These are phyloP conservation scores for Heliconius nattereri DNA, from an alignment of 1,140 invertebrate genomes.

Conservation along the genomic window DNA sequence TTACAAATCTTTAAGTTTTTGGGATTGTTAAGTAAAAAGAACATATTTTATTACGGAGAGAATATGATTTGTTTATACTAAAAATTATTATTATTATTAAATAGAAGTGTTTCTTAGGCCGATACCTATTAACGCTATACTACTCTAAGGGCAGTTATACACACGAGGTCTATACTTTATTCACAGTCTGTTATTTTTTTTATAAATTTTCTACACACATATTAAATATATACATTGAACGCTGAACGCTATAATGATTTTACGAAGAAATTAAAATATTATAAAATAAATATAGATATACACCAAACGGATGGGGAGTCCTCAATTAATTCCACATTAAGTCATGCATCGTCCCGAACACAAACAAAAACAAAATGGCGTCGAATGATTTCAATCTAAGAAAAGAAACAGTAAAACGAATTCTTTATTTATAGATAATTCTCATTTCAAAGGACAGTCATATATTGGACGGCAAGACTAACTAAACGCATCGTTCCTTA, in stretches of 20 bases:
- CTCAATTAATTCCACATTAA: background rate
- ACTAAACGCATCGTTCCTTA: conserved; percentile 15
- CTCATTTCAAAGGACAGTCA: conserved; percentile 30
- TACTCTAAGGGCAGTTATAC: conserved; percentile 42
- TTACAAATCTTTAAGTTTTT: conserved; percentile 1
- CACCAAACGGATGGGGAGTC: background rate
- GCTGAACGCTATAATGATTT: background rate
- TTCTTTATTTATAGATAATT: background rate
- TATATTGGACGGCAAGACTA: conserved; percentile 35
- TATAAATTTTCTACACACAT: conserved; percentile 20
- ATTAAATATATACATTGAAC: background rate
- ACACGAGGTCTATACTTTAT: conserved; percentile 42
- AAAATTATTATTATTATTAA: background rate
- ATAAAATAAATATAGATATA: background rate
- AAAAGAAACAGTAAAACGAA: background rate
- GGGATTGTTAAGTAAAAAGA: background rate
- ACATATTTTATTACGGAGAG: background rate
- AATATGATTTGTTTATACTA: background rate
- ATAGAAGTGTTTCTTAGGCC: conserved; percentile 40
- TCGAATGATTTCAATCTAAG: background rate
- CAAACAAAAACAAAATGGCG: background rate
- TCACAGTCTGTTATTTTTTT: conserved; percentile 38
- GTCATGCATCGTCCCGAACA: background rate
- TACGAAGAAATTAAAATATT: background rate
- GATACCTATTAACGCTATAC: conserved; percentile 36